A percentile compares a stretch with the other conserved stretches of the same genome.
These are phyloP conservation scores for Maccullochella peelii DNA, from an alignment of 2,113 vertebrate genomes.

Conservation along the genomic window DNA sequence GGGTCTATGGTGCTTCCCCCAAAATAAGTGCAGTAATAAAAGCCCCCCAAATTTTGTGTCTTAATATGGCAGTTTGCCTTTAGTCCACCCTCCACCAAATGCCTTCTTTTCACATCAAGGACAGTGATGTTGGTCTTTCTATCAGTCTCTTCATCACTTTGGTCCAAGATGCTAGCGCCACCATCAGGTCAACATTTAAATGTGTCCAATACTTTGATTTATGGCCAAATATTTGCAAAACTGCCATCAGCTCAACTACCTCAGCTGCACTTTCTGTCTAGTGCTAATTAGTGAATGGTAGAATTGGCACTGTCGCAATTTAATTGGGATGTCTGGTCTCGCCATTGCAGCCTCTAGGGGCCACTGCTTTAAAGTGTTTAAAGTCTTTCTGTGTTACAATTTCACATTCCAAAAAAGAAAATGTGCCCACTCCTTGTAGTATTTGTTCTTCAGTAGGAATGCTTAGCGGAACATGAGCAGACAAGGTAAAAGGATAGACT, in stretches of 20 bases:
- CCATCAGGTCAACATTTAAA: neutral
- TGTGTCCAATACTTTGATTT: neutral
- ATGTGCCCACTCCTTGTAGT: neutral
- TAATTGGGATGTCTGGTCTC: neutral
- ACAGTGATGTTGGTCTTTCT: neutral
- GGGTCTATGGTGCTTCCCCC: neutral
- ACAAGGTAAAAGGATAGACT: neutral
- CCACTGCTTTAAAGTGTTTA: neutral
- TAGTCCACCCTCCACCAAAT: neutral
- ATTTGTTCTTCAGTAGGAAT: neutral
- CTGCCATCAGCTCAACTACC: neutral
- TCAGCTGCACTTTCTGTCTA: neutral
- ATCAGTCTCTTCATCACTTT: neutral
- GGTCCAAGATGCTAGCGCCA: neutral
- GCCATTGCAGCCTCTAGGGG: neutral
- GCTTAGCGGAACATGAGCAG: neutral
- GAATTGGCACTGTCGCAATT: neutral
- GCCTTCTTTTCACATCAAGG: neutral
- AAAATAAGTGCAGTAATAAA: conserved; percentile 17
- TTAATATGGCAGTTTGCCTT: conserved; percentile 1
- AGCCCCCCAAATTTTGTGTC: neutral
- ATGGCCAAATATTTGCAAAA: neutral
- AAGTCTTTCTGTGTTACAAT: neutral
- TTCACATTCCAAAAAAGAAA: neutral
- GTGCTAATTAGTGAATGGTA: neutral